These are phyloP conservation scores for Drosophila eugracilis DNA, from an alignment of 1,140 invertebrate species.

Conservation along the genomic window DNA sequence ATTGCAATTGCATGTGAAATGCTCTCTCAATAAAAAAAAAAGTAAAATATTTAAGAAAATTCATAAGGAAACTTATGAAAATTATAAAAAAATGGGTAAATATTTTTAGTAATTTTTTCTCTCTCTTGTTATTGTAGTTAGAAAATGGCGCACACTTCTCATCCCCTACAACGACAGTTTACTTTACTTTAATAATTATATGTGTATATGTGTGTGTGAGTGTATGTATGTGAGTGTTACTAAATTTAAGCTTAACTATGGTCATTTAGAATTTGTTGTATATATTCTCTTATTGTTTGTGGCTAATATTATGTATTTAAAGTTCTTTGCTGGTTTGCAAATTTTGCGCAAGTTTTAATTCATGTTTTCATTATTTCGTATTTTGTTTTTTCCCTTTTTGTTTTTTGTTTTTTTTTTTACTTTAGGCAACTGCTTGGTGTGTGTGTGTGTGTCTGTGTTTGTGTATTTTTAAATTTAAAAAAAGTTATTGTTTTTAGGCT, in stretches of 20 bases:
- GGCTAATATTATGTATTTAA: conserved; percentile 72
- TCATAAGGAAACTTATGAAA: conserved; percentile 58
- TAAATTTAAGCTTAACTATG: conserved; percentile 81
- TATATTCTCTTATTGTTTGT: conserved; percentile 71
- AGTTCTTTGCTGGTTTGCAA: conserved; percentile 79
- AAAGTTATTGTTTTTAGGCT: conserved; percentile 67
- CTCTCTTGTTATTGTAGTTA: conserved; percentile 62
- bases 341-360: conserved; percentile 75
- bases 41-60: conserved; percentile 39
- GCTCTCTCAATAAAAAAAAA: conserved; percentile 43
- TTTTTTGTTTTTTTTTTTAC: conserved; percentile 41
- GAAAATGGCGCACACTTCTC: conserved; percentile 77
- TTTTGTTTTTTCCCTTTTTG: conserved; percentile 2
- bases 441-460: conserved; percentile 59
- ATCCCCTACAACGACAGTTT: conserved; percentile 68
- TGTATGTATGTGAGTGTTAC: conserved; percentile 60
- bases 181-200: conserved; percentile 65
- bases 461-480: conserved; percentile 52
- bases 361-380: conserved; percentile 33
- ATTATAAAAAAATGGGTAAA: conserved; percentile 55
- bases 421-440: conserved; percentile 78
- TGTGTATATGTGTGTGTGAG: conserved; percentile 44
- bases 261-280: conserved; percentile 81
- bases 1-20: conserved; percentile 39
- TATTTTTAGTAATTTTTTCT: conserved; percentile 42